phyloP scores from a whole-genome alignment of 2,113 vertebrate genomes.

The Xyliphius kryptos region DNA sequence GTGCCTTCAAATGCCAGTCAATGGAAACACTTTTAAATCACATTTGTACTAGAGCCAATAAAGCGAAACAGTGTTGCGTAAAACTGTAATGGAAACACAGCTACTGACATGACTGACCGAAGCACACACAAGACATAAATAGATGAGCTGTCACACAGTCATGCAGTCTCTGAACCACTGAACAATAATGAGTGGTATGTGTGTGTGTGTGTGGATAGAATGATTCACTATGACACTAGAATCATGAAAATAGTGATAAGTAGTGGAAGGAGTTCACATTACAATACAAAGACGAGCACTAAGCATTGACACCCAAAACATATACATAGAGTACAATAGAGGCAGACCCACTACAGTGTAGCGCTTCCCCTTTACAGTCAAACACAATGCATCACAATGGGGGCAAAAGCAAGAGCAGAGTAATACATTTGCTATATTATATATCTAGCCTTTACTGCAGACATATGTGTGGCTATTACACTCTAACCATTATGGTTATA shows the following conservation, averaged over 20 bases:
- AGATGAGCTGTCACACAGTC: slow-evolving; percentile 34
- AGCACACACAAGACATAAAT: too few species aligned
- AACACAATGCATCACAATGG: slow-evolving; percentile 37
- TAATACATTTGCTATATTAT: background rate
- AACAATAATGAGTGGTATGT: slow-evolving; percentile 29
- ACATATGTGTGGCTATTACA: too few species aligned
- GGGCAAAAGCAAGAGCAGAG: slow-evolving; percentile 23
- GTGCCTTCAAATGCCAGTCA: too few species aligned
- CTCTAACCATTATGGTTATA: too few species aligned
- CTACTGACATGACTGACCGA: too few species aligned
- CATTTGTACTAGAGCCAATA: too few species aligned
- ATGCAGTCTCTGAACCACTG: slow-evolving; percentile 42
- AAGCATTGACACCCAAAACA: slow-evolving; percentile 34
- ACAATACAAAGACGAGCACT: slow-evolving; percentile 44
- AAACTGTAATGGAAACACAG: too few species aligned
- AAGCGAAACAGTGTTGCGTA: too few species aligned
- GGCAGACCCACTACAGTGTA: slow-evolving; percentile 32
- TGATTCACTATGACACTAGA: slow-evolving; percentile 23
- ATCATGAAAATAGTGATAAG: slow-evolving; percentile 34
- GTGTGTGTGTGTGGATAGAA: slow-evolving; percentile 9
- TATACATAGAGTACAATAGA: slow-evolving; percentile 29
- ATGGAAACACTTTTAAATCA: too few species aligned
- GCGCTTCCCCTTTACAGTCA: slow-evolving; percentile 32
- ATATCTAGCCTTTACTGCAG: slow-evolving; percentile 13
- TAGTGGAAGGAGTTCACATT: slow-evolving; percentile 24